These are phyloP conservation scores for Archocentrus centrarchus DNA, from an alignment of 2,113 vertebrate genomes.

Conservation along the genomic window DNA sequence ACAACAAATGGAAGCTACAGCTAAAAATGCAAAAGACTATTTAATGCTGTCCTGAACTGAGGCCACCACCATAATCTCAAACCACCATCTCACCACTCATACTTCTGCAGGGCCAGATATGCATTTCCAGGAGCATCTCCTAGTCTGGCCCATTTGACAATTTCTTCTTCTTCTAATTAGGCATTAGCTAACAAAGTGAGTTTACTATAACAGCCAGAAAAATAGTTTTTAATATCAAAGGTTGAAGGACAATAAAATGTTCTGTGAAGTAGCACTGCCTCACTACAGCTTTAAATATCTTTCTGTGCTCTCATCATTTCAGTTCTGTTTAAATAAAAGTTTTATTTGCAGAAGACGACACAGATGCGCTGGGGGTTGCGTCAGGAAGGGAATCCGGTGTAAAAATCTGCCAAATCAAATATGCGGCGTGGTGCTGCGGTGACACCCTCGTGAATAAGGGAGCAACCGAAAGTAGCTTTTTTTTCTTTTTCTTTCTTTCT, in stretches of 20 bases:
- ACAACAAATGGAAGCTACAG: too few species aligned
- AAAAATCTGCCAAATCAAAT: background rate
- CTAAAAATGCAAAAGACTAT: too few species aligned
- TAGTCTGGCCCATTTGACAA: background rate
- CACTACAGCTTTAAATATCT: background rate
- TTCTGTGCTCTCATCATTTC: background rate
- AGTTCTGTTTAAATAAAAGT: constrained; percentile 5
- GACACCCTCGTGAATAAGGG: background rate
- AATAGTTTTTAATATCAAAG: background rate
- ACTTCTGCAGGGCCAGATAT: constrained; percentile 22
- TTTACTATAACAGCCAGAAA: background rate
- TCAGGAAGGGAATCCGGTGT: background rate
- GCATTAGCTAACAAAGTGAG: background rate
- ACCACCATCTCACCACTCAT: background rate
- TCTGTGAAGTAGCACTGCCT: too few species aligned
- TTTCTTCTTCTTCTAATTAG: background rate
- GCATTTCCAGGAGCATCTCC: background rate
- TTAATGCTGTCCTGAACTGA: too few species aligned
- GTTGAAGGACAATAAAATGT: background rate
- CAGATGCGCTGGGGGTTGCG: background rate
- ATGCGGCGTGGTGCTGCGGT: background rate
- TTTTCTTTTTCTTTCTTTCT: too few species aligned
- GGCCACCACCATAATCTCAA: background rate
- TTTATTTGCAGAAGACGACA: background rate
- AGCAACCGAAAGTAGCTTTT: background rate